Conservation (phyloP, 2,888 invertebrate genomes). For the Hirtodrosophila cameraria region DNA sequence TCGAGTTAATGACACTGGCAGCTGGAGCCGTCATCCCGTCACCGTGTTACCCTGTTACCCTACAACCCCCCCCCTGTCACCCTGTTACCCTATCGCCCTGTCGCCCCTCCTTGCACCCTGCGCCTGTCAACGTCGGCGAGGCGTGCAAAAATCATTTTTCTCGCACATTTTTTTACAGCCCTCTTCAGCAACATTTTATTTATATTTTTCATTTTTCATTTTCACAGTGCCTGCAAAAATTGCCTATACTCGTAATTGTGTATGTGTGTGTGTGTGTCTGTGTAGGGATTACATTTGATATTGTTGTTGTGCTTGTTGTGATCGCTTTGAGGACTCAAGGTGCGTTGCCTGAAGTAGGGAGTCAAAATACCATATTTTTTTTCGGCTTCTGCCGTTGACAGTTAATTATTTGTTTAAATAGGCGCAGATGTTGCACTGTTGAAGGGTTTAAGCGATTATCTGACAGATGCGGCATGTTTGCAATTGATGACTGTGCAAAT, state of each 20-base stretch:
- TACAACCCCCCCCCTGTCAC: background rate
- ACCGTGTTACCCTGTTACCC: background rate
- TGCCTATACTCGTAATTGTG: constrained; percentile 61
- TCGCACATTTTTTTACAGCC: constrained; percentile 60
- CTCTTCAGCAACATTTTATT: constrained; percentile 60
- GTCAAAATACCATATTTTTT: constrained; percentile 38
- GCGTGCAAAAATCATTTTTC: constrained; percentile 79
- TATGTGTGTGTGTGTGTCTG: constrained; percentile 26
- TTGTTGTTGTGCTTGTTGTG: constrained; percentile 20
- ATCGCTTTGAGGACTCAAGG: constrained; percentile 49
- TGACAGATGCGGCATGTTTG: constrained; percentile 34
- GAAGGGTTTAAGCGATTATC: constrained; percentile 55
- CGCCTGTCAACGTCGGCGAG: constrained; percentile 62
- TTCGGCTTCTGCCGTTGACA: constrained; percentile 64
- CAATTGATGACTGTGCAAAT: background rate
- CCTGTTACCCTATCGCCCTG: background rate
- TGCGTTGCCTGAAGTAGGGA: constrained; percentile 35
- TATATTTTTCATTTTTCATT: constrained; percentile 66
- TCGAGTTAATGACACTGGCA: constrained; percentile 77
- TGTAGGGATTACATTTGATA: constrained; percentile 25
- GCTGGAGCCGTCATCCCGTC: constrained; percentile 47
- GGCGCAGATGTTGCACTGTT: constrained; percentile 57
- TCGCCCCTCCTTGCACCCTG: constrained; percentile 7
- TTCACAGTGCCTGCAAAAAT: constrained; percentile 51
- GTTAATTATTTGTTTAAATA: constrained; percentile 74